Evolutionary conservation across 2,888 invertebrate genomes (phyloP), one percentile per base, ranked within the genome.

Genomic region (Melanotus villosus): DNA sequence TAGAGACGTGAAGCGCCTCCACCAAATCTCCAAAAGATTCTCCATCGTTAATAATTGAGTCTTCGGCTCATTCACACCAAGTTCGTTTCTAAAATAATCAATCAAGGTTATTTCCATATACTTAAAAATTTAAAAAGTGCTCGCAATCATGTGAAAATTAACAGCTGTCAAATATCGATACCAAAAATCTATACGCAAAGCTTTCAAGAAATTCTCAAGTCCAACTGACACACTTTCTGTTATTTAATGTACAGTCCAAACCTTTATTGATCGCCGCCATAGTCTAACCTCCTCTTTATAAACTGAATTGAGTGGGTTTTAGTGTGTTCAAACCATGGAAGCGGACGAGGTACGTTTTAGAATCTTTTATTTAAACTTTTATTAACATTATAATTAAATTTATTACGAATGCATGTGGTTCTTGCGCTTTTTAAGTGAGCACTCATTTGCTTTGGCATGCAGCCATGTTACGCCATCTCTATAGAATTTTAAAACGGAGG

Each of bases 401-500:
- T 45, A 10, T 47, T 47, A 12, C 5, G 6, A 10, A 12, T 47
- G 10, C 10, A 47, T 6, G 12, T 12, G 23, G 12, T 12, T 38
- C n/a, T 47, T 23, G 12, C 10, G 23, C 21, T 47, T 23, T 1
- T 4, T 14, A 47, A 18, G 23, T 14, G 9, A 23, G 23, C 47
- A 47, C 47, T 47, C 21, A 47, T 47, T 26, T 23, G 19, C 12
- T 21, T 12, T 47, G 47, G 47, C 47, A 18, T 52, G 52, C 52
- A 14, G 32, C 52, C 52, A 32, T 52, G 30, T 32, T 52, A 32
- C 52, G 52, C 32, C 52, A 52, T 52, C 52, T 52, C 34, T 52
- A 32, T n/a, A 52, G 47, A 18, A 23, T 26, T 19, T 10, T 23
- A 6, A 12, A 19, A 23, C 47, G 21, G 12, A 26, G 26, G 47